A percentile compares a stretch with the other conserved stretches of the same genome.
These are phyloP conservation scores for Drosophila lacertosa DNA, from an alignment of 1,140 invertebrate genomes.

Conservation along the genomic window DNA sequence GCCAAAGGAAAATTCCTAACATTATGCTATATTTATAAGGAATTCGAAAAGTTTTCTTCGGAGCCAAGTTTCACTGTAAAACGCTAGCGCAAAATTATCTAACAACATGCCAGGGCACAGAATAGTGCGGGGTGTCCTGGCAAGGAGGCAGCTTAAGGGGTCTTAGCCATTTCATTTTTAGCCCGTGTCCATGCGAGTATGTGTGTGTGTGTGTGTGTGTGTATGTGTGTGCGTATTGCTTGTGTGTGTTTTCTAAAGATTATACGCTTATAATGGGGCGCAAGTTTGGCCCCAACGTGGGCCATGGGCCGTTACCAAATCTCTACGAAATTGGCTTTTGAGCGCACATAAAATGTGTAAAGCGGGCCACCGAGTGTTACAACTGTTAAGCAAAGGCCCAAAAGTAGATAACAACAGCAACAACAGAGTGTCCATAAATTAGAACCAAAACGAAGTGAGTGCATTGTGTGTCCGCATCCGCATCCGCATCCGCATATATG, in stretches of 20 bases:
- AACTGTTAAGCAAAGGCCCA: conserved; percentile 63
- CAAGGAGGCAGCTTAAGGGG: conserved; percentile 34
- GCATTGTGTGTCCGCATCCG: conserved; percentile 45
- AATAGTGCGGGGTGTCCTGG: not conserved
- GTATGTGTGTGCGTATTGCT: conserved; percentile 21
- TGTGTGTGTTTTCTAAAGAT: conserved; percentile 73
- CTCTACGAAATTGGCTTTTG: conserved; percentile 82
- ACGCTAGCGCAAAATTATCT: conserved; percentile 66
- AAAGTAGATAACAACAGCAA: conserved; percentile 60
- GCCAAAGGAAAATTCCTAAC: not conserved
- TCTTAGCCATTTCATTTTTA: conserved; percentile 76
- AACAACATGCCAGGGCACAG: conserved; percentile 50
- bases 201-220: conserved; percentile 10
- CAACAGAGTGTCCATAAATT: conserved; percentile 68
- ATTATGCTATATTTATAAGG: not conserved
- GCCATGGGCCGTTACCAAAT: conserved; percentile 59
- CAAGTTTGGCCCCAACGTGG: conserved; percentile 62
- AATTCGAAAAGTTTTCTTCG: conserved; percentile 7
- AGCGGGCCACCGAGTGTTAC: conserved; percentile 61
- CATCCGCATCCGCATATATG: conserved; percentile 40
- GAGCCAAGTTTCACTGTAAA: conserved; percentile 33
- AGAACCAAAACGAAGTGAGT: conserved; percentile 70
- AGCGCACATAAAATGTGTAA: conserved; percentile 80
- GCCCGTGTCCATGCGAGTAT: conserved; percentile 11
- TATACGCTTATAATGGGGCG: conserved; percentile 81